A percentile compares a stretch with the other conserved stretches of the same genome.
phyloP scores from a whole-genome alignment of 2,888 invertebrate genomes.

The Xanthostigma xanthostigma region DNA sequence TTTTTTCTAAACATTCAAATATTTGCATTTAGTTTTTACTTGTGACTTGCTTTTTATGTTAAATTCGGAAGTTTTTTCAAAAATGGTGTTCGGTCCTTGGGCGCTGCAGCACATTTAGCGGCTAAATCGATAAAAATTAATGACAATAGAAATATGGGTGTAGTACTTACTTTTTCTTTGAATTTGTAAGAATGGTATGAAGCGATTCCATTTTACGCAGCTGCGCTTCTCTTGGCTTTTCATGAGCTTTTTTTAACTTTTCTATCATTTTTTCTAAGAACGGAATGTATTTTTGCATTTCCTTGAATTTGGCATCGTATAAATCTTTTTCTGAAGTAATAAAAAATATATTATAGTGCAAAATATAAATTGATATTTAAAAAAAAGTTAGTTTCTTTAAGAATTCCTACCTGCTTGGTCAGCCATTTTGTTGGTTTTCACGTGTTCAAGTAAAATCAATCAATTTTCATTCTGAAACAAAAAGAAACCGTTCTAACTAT shows the following conservation, averaged over 20 bases:
- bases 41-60: too few relatives aligned
- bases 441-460: not conserved
- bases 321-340: conserved; percentile 24
- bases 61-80: too few relatives aligned
- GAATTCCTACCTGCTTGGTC: not conserved
- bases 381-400: conserved; percentile 10
- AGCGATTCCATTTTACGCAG: conserved; percentile 48
- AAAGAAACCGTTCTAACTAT: too few relatives aligned
- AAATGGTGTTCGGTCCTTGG: too few relatives aligned
- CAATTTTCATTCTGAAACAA: too few relatives aligned
- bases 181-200: conserved; percentile 42
- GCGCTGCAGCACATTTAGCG: too few relatives aligned
- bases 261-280: conserved; percentile 55
- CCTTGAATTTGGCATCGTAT: conserved; percentile 45
- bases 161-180: conserved; percentile 41
- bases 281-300: conserved; percentile 56
- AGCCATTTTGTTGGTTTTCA: not conserved
- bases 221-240: conserved; percentile 38
- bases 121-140: too few relatives aligned
- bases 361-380: too few relatives aligned
- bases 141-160: not conserved
- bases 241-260: conserved; percentile 37
- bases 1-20: too few relatives aligned
- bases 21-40: too few relatives aligned
- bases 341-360: too few relatives aligned